Evolutionary conservation across 2,113 vertebrate genomes (phyloP).

Genomic region (Chrysochloris asiatica): DNA sequence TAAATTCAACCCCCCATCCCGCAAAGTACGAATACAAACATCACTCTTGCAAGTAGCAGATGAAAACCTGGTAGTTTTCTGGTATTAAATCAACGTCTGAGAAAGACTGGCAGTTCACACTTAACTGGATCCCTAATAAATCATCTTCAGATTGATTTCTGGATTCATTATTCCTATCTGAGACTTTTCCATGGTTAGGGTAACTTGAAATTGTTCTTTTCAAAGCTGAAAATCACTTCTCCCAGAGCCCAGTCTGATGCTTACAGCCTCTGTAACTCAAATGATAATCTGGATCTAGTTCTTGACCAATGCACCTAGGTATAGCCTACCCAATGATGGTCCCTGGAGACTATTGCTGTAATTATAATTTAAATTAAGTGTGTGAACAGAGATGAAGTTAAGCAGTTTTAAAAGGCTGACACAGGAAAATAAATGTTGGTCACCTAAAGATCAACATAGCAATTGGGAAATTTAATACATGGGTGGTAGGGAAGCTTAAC

Average conservation of each 20-base stretch:
- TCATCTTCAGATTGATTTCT: background rate
- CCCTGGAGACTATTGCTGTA: background rate
- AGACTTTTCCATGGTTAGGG: background rate
- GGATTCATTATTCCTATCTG: background rate
- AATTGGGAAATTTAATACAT: slow-evolving; percentile 51
- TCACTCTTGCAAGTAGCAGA: background rate
- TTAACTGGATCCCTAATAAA: background rate
- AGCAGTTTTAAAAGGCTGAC: slow-evolving; percentile 59
- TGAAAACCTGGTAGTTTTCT: background rate
- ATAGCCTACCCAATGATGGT: slow-evolving; percentile 29
- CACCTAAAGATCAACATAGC: slow-evolving; percentile 45
- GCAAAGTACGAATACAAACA: background rate
- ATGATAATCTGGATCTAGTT: background rate
- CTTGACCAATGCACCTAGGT: slow-evolving; percentile 17
- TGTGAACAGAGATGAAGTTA: slow-evolving; percentile 31
- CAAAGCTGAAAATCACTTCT: background rate
- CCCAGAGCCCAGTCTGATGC: background rate
- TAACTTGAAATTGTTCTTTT: slow-evolving; percentile 8
- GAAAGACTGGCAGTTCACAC: background rate
- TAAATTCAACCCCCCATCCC: background rate
- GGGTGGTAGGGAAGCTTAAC: background rate
- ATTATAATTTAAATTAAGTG: slow-evolving; percentile 66
- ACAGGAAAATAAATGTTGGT: slow-evolving; percentile 55
- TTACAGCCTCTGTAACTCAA: background rate
- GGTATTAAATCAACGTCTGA: background rate